These are phyloP conservation scores for Carlito syrichta DNA, from an alignment of 2,113 vertebrate species.

Conservation along the genomic window DNA sequence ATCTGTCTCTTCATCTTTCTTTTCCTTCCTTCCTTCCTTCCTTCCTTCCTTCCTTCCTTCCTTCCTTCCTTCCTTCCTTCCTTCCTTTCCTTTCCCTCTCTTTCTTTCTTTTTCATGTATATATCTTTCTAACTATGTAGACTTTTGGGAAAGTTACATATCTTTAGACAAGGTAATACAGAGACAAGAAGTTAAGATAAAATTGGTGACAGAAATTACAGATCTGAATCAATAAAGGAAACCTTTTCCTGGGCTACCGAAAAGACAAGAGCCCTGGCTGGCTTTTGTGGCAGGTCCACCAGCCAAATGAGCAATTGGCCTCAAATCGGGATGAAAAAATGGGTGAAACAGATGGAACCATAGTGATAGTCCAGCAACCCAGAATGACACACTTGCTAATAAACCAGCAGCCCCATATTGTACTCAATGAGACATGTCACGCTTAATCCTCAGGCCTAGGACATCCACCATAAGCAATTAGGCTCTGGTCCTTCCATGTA, in stretches of 20 bases:
- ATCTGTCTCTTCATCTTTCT: background rate
- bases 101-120: background rate
- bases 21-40: background rate
- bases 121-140: no score
- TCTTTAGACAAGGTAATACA: background rate
- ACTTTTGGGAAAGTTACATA: background rate
- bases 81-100: no score
- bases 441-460: background rate
- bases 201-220: background rate
- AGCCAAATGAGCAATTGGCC: background rate
- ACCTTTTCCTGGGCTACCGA: background rate
- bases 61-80: background rate
- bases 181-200: background rate
- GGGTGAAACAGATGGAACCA: background rate
- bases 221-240: background rate
- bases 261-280: background rate
- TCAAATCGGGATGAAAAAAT: background rate
- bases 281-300: background rate
- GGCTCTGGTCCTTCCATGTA: background rate
- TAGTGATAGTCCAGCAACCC: background rate
- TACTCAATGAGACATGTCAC: background rate
- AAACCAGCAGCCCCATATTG: background rate
- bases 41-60: background rate
- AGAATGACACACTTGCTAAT: background rate
- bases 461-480: accelerated